Percentiles rank a stretch among this genome's conserved stretches.
phyloP scores from a whole-genome alignment of 2,888 invertebrate genomes.

The Caenorhabditis wallacei region DNA sequence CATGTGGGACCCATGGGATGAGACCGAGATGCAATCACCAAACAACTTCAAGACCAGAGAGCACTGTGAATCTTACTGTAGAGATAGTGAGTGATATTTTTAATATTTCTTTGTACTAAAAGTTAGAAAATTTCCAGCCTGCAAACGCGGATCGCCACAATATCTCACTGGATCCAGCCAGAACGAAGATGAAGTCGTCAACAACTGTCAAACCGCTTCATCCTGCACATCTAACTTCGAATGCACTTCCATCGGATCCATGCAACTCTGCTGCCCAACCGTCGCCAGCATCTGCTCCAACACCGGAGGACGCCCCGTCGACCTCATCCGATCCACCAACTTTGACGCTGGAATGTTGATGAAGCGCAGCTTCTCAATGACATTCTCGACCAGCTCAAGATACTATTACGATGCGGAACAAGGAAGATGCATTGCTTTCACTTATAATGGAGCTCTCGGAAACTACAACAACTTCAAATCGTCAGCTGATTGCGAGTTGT shows the following conservation, averaged over 20 bases:
- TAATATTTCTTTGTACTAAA: neutral
- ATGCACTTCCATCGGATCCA: constrained; percentile 81
- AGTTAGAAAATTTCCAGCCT: constrained; percentile 72
- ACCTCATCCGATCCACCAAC: constrained; percentile 77
- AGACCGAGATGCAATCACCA: constrained; percentile 82
- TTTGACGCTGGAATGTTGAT: constrained; percentile 80
- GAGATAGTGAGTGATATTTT: constrained; percentile 78
- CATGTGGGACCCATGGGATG: constrained; percentile 83
- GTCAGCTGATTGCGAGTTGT: constrained; percentile 81
- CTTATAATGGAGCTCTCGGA: constrained; percentile 82
- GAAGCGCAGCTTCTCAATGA: constrained; percentile 78
- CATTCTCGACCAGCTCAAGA: constrained; percentile 77
- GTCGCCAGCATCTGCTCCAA: constrained; percentile 79
- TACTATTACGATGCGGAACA: constrained; percentile 83
- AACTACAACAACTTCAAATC: constrained; percentile 83
- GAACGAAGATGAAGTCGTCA: constrained; percentile 82
- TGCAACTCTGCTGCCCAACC: constrained; percentile 82
- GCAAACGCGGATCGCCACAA: constrained; percentile 82
- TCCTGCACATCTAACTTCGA: constrained; percentile 81
- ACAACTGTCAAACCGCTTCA: constrained; percentile 80
- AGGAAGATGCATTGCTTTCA: constrained; percentile 82
- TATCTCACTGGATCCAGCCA: constrained; percentile 78
- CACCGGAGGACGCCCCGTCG: constrained; percentile 77
- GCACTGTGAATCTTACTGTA: constrained; percentile 82
- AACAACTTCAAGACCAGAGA: constrained; percentile 83